Evolutionary conservation across 2,888 invertebrate genomes (phyloP), one percentile per base, ranked within the genome.

Genomic region (Andrena flavipes): DNA sequence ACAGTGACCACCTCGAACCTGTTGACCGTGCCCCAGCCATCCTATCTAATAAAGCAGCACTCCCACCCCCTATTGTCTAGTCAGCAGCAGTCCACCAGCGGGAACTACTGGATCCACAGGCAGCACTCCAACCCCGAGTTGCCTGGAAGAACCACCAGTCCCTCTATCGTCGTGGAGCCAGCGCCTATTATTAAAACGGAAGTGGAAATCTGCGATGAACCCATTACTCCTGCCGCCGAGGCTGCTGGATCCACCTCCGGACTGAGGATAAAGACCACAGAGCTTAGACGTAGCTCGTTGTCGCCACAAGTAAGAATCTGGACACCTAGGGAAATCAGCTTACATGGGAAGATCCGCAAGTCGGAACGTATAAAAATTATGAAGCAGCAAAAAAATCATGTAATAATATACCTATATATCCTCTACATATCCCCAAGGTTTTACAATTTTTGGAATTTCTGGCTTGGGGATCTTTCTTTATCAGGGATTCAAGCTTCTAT

Each of bases 31-130:
- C 96, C 96, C 30, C 95, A 95, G 84, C 94, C 95, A 71, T 94
- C 95, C 49, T 95, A 95, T 89, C 93, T 96, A 85, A 95, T 95
- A 30, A 96, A 96, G 91, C 96, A 96, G 90, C 96, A 96, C 92
- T 96, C 96, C 35, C 96, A 96, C 93, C 96, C 96, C 0, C 90
- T 96, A 68, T 90, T 96, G 86, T 95, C 96, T 30, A 96, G 95
- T 89, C 96, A 96, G 92, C 95, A 95, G 74, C 93, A 94, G 56
- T 88, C 91, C 10, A 54, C 79, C 10, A 56, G 76, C 5, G 88
- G 91, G 6, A 89, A 90, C 76, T 90, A 92, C 65, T 91, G 92
- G 79, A 92, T 95, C 71, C 95, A 95, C 85, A 93, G 95, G 48
- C 95, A 95, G 90, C 94, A 94, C 86, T 95, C 95, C 73, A 95